Evolutionary conservation across 2,797 vertebrate species (phyloP), one percentile per base, ranked within the genome.

Genomic region (Babyrousa celebensis): DNA sequence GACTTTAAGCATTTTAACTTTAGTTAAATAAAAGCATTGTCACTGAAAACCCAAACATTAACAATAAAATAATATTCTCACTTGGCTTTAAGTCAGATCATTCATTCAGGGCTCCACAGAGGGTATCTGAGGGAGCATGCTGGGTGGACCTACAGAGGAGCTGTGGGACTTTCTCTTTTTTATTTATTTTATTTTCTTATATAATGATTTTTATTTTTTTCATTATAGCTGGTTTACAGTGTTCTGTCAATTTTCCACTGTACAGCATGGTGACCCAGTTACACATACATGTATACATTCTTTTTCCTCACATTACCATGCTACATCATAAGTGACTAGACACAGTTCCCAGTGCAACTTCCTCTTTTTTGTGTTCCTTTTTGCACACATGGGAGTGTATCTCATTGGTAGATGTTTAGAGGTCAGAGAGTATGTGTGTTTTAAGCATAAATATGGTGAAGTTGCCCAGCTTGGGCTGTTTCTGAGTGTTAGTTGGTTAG

Each of bases 31-130:
- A 58, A 63, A 83, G 52, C 77, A 17, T 87, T 95, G 23, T 92
- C 10, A 23, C 15, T 93, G 84, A 89, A 82, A 96, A 84, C 56
- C n/a, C 0, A 63, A 67, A 25, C 25, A 85, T 12, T 43, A 85
- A 72, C 36, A 84, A 12, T 48, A 60, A 77, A 85, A 77, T 89
- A 40, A 62, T 85, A 60, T 15, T 77, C 16, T 84, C 14, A 89
- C n/a, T 83, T 92, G 78, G n/a, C 40, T 95, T 96, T 86, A n/a
- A 27, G 60, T 75, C 21, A 40, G 67, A 82, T 91, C n/a, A 36
- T 54, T 77, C 60, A 54, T 27, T 65, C 17, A 15, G 27, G 16
- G 12, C 17, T 27, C 88, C 18, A 63, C 14, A 48, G 52, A 27
- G 5, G 52, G 1, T 27, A 1, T 75, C 12, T 36, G 25, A 2